Evolutionary conservation across 2,113 vertebrate species (phyloP).

Genomic region (Sphyrna mokarran): DNA sequence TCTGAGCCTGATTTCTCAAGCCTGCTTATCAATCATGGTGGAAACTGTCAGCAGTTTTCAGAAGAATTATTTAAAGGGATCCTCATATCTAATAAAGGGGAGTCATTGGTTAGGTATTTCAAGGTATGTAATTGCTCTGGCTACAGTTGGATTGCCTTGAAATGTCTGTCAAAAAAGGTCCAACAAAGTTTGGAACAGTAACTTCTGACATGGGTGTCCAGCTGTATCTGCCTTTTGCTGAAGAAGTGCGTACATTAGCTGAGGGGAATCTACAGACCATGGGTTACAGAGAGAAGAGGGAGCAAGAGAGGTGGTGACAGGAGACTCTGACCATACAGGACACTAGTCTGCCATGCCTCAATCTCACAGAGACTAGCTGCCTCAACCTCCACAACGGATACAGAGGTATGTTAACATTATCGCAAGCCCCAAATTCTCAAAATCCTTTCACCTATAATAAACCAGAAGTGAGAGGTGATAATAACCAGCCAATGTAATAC

Average conservation of each 20-base stretch:
- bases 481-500: background rate
- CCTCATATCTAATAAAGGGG: background rate
- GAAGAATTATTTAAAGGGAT: background rate
- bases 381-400: background rate
- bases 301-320: background rate
- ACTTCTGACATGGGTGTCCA: background rate
- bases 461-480: background rate
- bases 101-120: background rate
- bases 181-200: background rate
- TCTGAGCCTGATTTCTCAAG: background rate
- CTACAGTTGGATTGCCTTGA: background rate
- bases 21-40: background rate
- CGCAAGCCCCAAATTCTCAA: background rate
- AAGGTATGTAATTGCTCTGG: background rate
- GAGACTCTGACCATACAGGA: background rate
- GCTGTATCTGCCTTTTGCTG: background rate
- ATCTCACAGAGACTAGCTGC: background rate
- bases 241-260: background rate
- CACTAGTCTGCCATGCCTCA: background rate
- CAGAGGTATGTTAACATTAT: background rate
- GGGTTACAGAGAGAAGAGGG: background rate
- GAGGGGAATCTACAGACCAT: background rate
- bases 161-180: background rate
- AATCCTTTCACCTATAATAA: background rate
- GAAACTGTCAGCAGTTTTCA: background rate